Base-by-base conservation (phyloP, 1,140 invertebrate genomes). In the Diorhabda carinulata region DNA sequence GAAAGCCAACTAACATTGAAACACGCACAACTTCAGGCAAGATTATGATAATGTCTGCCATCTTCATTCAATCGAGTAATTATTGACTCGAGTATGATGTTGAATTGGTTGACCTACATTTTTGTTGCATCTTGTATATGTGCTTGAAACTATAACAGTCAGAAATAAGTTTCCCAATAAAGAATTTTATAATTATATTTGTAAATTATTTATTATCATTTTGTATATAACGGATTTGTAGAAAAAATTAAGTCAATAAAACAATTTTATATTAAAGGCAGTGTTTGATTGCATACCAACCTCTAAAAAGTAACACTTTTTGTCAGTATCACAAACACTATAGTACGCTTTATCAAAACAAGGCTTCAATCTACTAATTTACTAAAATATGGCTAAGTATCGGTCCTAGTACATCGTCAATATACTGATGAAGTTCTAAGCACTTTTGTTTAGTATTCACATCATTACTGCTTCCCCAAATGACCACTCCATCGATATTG, bases 391-490 rank as follows among this genome's bases (percentile, higher is more conserved):
- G 25, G 25, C 25, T 25, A 25, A 25, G 25, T 61, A 70, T 44
- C 10, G 90, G 90, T 60, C 90, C 91, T 0, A 91, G 74, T 9
- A 85, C 78, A 1, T 83, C 82, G 6, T 86, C 81, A 25, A 91
- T 74, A 77, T 91, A 91, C 25, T 84, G 74, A 61, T 81, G 77
- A 3, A 92, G 81, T 7, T 83, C 76, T 57, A 83, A 66, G 77
- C 91, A 92, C 74, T 90, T 90, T 4, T 78, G 75, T 74, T 84
- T 82, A 2, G 83, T 87, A 71, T 90, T 88, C 0, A 91, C 85
- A 72, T 92, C 90, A 62, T 84, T 84, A 2, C 88, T 90, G 69
- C 89, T 89, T 5, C 91, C 91, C 91, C 91, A 92, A 57, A 92
- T 83, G 3, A 92, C 85, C 4, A 88, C 77, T 2, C 90, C 90